phyloP scores from a whole-genome alignment of 23 tunicate species.

The Diplosoma virens region DNA sequence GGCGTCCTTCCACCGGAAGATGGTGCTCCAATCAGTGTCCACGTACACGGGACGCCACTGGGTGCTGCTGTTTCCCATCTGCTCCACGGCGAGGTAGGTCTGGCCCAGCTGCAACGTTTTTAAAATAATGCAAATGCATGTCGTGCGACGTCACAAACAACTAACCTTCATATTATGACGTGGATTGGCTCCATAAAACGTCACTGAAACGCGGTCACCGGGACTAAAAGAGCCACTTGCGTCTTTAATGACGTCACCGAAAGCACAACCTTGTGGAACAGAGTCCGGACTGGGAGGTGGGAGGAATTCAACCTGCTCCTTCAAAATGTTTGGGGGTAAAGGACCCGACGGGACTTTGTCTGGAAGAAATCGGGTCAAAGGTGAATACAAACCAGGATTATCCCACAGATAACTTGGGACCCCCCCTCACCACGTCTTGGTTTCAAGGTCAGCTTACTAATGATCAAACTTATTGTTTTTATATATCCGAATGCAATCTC shows the following conservation, averaged over 20 bases:
- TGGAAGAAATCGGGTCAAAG: not conserved
- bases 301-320: constrained; percentile 72
- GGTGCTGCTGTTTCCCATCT: constrained; percentile 4
- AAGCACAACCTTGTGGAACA: constrained; percentile 54
- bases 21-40: constrained; percentile 91
- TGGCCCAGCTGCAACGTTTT: constrained; percentile 47
- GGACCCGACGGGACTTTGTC: constrained; percentile 69
- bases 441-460: no score
- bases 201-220: constrained; percentile 59
- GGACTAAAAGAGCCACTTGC: constrained; percentile 47
- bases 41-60: constrained; percentile 50
- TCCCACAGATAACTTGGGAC: no score
- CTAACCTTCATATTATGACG: constrained; percentile 93
- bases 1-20: constrained; percentile 69
- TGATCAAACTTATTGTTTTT: no score
- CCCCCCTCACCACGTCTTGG: no score
- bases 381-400: constrained; percentile 9
- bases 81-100: constrained; percentile 75
- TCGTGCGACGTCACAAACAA: no score
- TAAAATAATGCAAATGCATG: not conserved
- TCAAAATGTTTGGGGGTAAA: constrained; percentile 60
- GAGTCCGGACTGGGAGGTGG: constrained; percentile 79
- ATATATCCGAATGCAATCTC: not conserved
- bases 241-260: constrained; percentile 82
- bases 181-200: constrained; percentile 91